Evolutionary conservation across 2,888 invertebrate genomes (phyloP), one percentile per base, ranked within the genome.

Genomic region (Belgica antarctica): DNA sequence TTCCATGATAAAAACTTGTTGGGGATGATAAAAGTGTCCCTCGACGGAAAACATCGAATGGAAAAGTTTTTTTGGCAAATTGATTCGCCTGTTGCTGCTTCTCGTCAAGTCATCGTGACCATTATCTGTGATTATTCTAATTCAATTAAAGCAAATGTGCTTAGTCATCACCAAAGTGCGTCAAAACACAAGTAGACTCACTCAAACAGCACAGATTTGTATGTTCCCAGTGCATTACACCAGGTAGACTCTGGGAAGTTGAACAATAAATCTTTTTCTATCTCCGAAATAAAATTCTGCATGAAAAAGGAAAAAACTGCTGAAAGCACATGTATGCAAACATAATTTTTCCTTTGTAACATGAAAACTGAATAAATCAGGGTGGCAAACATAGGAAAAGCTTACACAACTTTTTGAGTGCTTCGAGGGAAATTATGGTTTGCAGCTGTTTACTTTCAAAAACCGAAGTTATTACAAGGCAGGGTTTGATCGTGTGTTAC

Each of bases 71-170:
- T 65, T 25, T 19, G 27, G 1, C 59, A 65, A 65, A 47, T 65
- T 46, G 22, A 19, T 41, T 63, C 31, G 63, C 63, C 63, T 68
- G 52, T 52, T 52, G 68, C 28, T 24, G 12, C n/a, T 1, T 22
- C 31, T 47, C 5, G 34, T 17, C 28, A 68, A 57, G 34, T 57
- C 52, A 68, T 57, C 31, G 47, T 17, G 25, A 19, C 47, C n/a
- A 28, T 68, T 68, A 68, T 68, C 68, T 27, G 27, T 47, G 68
- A 52, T 68, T 68, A 34, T 57, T 68, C 68, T n/a, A 57, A 68
- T 68, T 68, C 28, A 68, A 68, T 68, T 68, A 68, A 28, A 68
- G 68, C 46, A 68, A n/a, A 68, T 47, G 24, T 68, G 68, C 52
- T 47, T 4, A 28, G 28, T 68, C 68, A 68, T 68, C 57, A 68